phyloP scores from a whole-genome alignment of 2,888 invertebrate species.

The Euzophera pinguis region DNA sequence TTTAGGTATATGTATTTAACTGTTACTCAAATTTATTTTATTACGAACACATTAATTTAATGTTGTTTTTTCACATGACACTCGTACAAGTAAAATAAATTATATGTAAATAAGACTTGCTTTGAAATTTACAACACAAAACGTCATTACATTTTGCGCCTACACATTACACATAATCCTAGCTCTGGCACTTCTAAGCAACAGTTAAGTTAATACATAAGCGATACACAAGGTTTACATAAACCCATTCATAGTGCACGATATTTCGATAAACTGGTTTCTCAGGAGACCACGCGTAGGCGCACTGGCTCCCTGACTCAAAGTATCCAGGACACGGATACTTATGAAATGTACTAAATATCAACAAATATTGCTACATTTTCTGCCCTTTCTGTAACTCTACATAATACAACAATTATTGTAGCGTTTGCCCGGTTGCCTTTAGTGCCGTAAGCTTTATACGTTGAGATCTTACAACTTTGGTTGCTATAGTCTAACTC shows the following conservation, averaged over 20 bases:
- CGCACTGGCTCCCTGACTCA: conserved; percentile 23
- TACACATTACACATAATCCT: not conserved
- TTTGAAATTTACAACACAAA: not conserved
- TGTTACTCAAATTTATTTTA: too few relatives aligned
- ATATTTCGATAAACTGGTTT: conserved; percentile 42
- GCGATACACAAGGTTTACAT: not conserved
- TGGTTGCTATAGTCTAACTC: too few relatives aligned
- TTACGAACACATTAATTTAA: too few relatives aligned
- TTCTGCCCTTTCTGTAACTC: too few relatives aligned
- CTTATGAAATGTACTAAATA: not conserved
- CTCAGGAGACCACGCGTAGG: conserved; percentile 42
- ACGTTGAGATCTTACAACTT: too few relatives aligned
- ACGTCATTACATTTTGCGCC: not conserved
- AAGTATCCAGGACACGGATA: not conserved
- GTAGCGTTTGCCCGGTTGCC: too few relatives aligned
- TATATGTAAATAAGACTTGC: not conserved
- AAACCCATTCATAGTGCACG: conserved; percentile 10
- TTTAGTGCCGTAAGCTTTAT: too few relatives aligned
- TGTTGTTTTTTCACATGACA: too few relatives aligned
- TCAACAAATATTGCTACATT: not conserved
- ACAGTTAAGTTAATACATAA: not conserved
- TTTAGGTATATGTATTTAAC: too few relatives aligned
- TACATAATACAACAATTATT: too few relatives aligned
- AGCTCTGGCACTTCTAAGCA: conserved; percentile 1
- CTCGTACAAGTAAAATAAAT: too few relatives aligned